phyloP scores from a whole-genome alignment of 2,797 vertebrate genomes.

The Falco concolor region DNA sequence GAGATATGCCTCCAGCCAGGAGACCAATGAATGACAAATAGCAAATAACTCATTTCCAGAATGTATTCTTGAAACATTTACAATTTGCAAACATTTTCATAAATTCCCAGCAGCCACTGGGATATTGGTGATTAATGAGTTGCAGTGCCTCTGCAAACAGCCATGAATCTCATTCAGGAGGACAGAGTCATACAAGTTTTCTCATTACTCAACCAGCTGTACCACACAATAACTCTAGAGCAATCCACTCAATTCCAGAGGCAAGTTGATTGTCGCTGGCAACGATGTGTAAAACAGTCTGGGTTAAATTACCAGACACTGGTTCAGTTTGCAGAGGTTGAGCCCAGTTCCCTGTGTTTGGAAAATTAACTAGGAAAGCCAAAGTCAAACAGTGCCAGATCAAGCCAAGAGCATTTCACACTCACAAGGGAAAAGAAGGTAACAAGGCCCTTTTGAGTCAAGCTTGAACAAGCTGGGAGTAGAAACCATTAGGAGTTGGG shows the following conservation, averaged over 20 bases:
- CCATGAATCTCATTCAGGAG: not conserved
- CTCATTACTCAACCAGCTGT: not conserved
- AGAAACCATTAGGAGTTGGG: not conserved
- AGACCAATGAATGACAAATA: not conserved
- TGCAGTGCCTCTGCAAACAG: not conserved
- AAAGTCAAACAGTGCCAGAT: not conserved
- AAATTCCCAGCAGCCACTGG: not conserved
- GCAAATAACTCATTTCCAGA: conserved; percentile 20
- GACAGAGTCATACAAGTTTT: not conserved
- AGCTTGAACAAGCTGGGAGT: not conserved
- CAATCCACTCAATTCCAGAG: not conserved
- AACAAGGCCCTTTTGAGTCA: not conserved
- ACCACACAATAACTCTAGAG: not conserved
- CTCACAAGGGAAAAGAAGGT: not conserved
- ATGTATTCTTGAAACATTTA: not conserved
- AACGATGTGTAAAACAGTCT: not conserved
- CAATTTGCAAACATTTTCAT: conserved; percentile 33
- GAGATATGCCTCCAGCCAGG: not conserved
- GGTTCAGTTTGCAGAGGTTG: not conserved
- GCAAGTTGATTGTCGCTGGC: not conserved
- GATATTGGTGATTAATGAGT: not conserved
- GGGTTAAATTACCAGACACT: not conserved
- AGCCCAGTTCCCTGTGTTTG: not conserved
- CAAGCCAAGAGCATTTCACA: not conserved
- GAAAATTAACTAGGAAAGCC: not conserved